Conservation (phyloP, 2,888 invertebrate species). For the Trachelus stipa region DNA sequence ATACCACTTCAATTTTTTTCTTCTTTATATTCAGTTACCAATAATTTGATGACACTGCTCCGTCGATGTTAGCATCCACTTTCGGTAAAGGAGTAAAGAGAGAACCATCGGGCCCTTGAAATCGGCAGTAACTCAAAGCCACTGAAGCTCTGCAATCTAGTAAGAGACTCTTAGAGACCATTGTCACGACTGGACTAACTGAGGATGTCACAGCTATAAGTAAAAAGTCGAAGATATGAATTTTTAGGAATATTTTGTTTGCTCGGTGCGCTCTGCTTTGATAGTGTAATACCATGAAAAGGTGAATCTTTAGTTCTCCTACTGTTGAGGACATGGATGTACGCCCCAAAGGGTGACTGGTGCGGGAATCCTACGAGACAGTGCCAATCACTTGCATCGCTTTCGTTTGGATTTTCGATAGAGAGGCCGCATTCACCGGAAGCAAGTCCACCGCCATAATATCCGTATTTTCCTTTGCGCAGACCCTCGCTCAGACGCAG, state of each 20-base stretch:
- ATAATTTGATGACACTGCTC: no score
- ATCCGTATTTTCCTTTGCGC: conserved; percentile 54
- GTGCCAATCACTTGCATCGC: conserved; percentile 68
- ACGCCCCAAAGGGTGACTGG: conserved; percentile 18
- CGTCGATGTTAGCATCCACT: no score
- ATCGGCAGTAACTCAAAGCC: conserved; percentile 64
- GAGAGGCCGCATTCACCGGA: conserved; percentile 68
- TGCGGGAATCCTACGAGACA: conserved; percentile 66
- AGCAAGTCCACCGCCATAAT: conserved; percentile 68
- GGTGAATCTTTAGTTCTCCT: conserved; percentile 12
- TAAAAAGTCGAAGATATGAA: neutral
- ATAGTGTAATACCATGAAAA: neutral
- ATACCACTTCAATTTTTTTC: no score
- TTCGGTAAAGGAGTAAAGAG: no score
- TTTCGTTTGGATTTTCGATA: conserved; percentile 60
- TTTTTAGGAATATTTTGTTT: conserved; percentile 18
- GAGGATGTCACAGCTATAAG: neutral
- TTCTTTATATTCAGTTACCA: no score
- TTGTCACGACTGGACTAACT: conserved; percentile 15
- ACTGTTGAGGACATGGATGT: conserved; percentile 1
- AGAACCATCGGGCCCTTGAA: no score
- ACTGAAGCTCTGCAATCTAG: conserved; percentile 63
- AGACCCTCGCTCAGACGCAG: conserved; percentile 26
- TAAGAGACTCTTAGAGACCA: conserved; percentile 47
- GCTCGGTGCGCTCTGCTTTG: conserved; percentile 17